Evolutionary conservation across 2,113 vertebrate genomes (phyloP), one percentile per base, ranked within the genome.

Genomic region (Mus spicilegus): DNA sequence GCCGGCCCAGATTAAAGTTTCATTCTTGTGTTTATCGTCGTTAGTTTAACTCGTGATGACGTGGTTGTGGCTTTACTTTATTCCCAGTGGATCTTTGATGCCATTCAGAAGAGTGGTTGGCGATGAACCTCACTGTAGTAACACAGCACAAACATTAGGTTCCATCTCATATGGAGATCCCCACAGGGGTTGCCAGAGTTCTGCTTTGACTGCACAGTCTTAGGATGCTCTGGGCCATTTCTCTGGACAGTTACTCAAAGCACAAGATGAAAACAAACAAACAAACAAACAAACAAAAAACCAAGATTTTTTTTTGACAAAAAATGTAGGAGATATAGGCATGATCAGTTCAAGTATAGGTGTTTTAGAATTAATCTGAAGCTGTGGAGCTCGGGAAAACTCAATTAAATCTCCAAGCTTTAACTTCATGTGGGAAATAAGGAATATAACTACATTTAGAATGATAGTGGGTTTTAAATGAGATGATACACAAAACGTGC

Each of bases 1-100:
- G 81, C 17, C 69, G 51, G 95, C 7, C 46, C 49, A 93, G 49
- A 96, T 86, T 82, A 69, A 94, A 94, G 46, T 56, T 92, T 88
- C 13, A 5, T 92, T 91, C 22, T 76, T 67, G 2, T 89, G 20
- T 85, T 2, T 58, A 49, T 65, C 14, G 75, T 12, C 58, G 56
- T 90, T 3, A 80, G 2, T 22, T 42, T 84, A 12, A 67, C 54
- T 89, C 89, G 20, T 26, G 73, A 91, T 16, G 78, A 56, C 20
- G 5, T 42, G 2, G 24, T 80, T 90, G 54, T 58, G 13, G 82
- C 54, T 93, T 82, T 86, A 72, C 92, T 82, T 91, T 42, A 91
- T 26, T 92, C 30, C 84, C 39, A 72, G 26, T 65, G 30, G 33
- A 91, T 69, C 54, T 90, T 22, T n/a, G 20, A 87, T 67, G 28